A percentile compares a stretch with the other conserved stretches of the same genome.
Conservation (phyloP, 2,113 vertebrate species). For the Castor canadensis region DNA sequence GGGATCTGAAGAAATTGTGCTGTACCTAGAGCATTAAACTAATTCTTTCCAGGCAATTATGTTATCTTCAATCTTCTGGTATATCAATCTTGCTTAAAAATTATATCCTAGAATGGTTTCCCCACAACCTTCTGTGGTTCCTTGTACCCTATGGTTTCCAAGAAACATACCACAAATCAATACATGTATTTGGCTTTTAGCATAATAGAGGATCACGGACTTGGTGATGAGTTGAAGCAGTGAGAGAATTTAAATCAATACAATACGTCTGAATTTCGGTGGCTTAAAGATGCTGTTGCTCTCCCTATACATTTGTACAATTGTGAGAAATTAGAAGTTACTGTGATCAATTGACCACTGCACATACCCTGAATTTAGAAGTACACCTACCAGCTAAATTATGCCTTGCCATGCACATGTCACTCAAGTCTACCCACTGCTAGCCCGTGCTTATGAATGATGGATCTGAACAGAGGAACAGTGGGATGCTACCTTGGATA, state of each 20-base stretch:
- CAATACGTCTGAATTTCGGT: constrained; percentile 34
- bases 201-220: constrained; percentile 39
- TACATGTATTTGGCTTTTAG: constrained; percentile 67
- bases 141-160: constrained; percentile 54
- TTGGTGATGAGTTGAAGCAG: constrained; percentile 5
- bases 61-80: constrained; percentile 39
- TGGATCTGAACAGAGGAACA: background rate
- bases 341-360: background rate
- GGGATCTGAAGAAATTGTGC: background rate
- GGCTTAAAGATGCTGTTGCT: background rate
- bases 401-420: accelerated
- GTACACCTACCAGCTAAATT: background rate
- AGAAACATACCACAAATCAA: constrained; percentile 70
- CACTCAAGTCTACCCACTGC: background rate
- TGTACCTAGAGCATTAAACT: background rate
- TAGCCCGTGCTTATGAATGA: background rate
- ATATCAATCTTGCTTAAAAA: constrained; percentile 66
- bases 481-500: accelerated
- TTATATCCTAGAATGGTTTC: constrained; percentile 56
- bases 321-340: constrained; percentile 15
- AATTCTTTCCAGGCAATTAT: constrained; percentile 22
- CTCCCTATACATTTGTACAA: background rate
- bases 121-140: constrained; percentile 12
- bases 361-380: background rate
- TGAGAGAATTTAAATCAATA: constrained; percentile 59